Conservation (phyloP, 1,140 invertebrate genomes). For the Spodoptera frugiperda region DNA sequence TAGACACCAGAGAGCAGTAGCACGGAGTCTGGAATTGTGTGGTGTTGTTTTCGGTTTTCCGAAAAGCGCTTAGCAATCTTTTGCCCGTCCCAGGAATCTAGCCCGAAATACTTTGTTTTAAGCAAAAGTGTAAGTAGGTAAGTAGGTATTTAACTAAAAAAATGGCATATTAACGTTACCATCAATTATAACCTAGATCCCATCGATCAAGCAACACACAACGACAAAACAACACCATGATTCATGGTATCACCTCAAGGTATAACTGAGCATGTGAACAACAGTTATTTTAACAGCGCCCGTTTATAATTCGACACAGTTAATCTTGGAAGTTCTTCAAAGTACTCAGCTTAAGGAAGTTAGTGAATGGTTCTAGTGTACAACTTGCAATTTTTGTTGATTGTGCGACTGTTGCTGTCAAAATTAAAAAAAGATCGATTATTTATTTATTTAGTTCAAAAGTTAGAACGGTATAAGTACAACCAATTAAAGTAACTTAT, state of each 20-base stretch:
- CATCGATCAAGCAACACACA: not conserved
- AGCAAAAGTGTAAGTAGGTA: too few relatives aligned
- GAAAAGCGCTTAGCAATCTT: too few relatives aligned
- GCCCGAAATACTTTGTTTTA: too few relatives aligned
- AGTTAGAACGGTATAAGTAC: too few relatives aligned
- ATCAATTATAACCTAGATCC: constrained; percentile 6
- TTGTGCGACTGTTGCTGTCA: not conserved
- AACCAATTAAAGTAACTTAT: too few relatives aligned
- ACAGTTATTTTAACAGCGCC: constrained; percentile 14
- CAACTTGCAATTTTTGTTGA: not conserved
- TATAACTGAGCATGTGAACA: constrained; percentile 14
- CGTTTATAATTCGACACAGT: constrained; percentile 16
- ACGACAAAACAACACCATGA: not conserved
- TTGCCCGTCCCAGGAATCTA: too few relatives aligned
- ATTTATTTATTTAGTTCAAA: too few relatives aligned
- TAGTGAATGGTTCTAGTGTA: not conserved
- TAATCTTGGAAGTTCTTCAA: not conserved
- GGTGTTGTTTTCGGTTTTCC: too few relatives aligned
- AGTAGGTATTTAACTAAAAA: too few relatives aligned
- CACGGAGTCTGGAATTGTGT: too few relatives aligned
- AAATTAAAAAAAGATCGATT: not conserved
- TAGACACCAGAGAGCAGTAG: too few relatives aligned
- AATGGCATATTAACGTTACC: too few relatives aligned
- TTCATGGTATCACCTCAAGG: constrained; percentile 14
- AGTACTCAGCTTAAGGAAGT: not conserved